These are phyloP conservation scores for Ricordea florida DNA, from an alignment of 92 coral and sea anemone species.

Conservation along the genomic window DNA sequence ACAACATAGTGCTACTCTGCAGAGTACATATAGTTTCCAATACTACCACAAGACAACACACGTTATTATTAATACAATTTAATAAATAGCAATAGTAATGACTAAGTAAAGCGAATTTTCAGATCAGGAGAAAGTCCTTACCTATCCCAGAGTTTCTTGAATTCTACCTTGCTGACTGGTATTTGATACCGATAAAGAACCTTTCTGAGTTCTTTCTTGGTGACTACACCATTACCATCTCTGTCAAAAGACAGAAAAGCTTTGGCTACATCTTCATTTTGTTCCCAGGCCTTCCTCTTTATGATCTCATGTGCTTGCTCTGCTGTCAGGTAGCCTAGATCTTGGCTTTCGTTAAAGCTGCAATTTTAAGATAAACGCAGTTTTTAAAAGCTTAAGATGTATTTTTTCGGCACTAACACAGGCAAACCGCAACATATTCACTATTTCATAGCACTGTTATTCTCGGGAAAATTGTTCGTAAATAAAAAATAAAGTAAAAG, in stretches of 20 bases:
- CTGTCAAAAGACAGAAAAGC: slow-evolving; percentile 94
- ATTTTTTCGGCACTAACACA: too few relatives aligned
- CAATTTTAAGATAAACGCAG: too few relatives aligned
- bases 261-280: slow-evolving; percentile 80
- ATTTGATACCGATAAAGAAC: slow-evolving; percentile 92
- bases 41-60: too few relatives aligned
- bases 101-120: neutral
- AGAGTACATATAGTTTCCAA: too few relatives aligned
- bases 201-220: slow-evolving; percentile 89
- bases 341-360: slow-evolving; percentile 83
- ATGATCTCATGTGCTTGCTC: slow-evolving; percentile 85
- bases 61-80: too few relatives aligned
- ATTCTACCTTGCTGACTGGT: slow-evolving; percentile 85
- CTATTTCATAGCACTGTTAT: too few relatives aligned
- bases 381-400: too few relatives aligned
- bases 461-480: too few relatives aligned
- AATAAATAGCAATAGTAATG: too few relatives aligned
- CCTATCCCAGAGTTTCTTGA: slow-evolving; percentile 90
- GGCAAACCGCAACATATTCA: too few relatives aligned
- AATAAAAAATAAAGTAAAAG: too few relatives aligned
- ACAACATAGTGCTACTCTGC: too few relatives aligned
- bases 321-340: slow-evolving; percentile 82
- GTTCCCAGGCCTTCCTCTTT: slow-evolving; percentile 81
- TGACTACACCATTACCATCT: slow-evolving; percentile 95
- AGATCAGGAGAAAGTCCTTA: slow-evolving; percentile 45